These are phyloP conservation scores for Bursaphelenchus mucronatus DNA, from an alignment of 1,140 invertebrate species.

Conservation along the genomic window DNA sequence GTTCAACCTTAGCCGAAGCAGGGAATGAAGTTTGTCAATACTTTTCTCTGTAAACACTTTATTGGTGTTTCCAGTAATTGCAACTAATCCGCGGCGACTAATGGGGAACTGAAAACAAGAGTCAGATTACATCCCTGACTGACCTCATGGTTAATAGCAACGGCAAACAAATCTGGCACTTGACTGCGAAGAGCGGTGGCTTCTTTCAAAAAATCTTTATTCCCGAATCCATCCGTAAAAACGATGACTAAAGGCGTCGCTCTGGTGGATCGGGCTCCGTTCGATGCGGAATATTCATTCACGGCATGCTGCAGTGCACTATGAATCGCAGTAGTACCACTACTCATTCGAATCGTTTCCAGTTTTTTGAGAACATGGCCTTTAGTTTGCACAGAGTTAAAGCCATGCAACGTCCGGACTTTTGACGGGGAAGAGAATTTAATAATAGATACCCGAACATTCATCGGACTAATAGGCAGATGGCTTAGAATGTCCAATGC, in stretches of 20 bases:
- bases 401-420: slow-evolving; percentile 46
- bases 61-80: slow-evolving; percentile 14
- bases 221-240: slow-evolving; percentile 44
- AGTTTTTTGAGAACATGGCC: slow-evolving; percentile 31
- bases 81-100: slow-evolving; percentile 16
- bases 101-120: slow-evolving; percentile 21
- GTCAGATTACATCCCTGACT: slow-evolving; percentile 1
- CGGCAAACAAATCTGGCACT: slow-evolving; percentile 35
- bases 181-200: slow-evolving; percentile 17
- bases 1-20: not conserved
- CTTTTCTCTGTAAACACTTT: slow-evolving; percentile 23
- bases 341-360: slow-evolving; percentile 35
- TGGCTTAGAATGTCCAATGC: slow-evolving; percentile 41
- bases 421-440: slow-evolving; percentile 53
- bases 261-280: slow-evolving; percentile 33
- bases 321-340: slow-evolving; percentile 53
- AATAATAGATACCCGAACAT: slow-evolving; percentile 49
- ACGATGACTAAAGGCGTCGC: slow-evolving; percentile 36
- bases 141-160: slow-evolving; percentile 36
- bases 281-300: slow-evolving; percentile 25
- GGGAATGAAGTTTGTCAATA: slow-evolving; percentile 8
- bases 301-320: slow-evolving; percentile 40
- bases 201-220: slow-evolving; percentile 36
- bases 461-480: slow-evolving; percentile 41
- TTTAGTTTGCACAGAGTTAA: slow-evolving; percentile 31